Evolutionary conservation across 64 coral and sea anemone genomes (phyloP).

Genomic region (Actinia tenebrosa): DNA sequence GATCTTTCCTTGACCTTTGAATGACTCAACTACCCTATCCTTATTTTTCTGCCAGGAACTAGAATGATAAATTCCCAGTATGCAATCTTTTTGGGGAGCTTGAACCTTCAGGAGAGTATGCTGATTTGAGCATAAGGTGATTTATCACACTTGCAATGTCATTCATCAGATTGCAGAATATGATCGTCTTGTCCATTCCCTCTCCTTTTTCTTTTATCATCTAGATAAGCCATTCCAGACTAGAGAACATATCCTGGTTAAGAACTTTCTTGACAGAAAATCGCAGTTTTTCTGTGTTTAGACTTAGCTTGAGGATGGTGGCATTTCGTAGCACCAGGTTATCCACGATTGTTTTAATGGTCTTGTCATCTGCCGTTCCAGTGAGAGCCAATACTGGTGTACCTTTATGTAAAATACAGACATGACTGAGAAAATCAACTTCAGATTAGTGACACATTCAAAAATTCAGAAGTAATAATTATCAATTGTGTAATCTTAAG

Average conservation of each 20-base stretch:
- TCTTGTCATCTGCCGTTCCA: not conserved
- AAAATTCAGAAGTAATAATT: no score
- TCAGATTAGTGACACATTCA: no score
- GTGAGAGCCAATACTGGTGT: not conserved
- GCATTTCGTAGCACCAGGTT: not conserved
- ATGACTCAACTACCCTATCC: not conserved
- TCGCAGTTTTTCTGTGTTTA: not conserved
- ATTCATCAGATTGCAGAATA: not conserved
- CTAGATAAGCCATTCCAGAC: not conserved
- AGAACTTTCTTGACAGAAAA: not conserved
- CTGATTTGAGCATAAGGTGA: not conserved
- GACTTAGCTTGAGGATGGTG: not conserved
- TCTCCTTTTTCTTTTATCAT: not conserved
- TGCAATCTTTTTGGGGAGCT: constrained; percentile 1
- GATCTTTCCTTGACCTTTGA: constrained; percentile 11
- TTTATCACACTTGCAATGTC: not conserved
- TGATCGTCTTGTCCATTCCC: not conserved
- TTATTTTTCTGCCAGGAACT: constrained; percentile 35
- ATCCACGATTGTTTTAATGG: not conserved
- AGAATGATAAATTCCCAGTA: constrained; percentile 32
- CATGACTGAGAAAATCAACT: no score
- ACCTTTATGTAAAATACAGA: not conserved
- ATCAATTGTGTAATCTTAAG: no score
- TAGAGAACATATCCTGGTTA: not conserved
- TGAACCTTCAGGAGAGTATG: not conserved